Evolutionary conservation across 2,888 invertebrate species (phyloP).

Genomic region (Agrotis ipsilon): DNA sequence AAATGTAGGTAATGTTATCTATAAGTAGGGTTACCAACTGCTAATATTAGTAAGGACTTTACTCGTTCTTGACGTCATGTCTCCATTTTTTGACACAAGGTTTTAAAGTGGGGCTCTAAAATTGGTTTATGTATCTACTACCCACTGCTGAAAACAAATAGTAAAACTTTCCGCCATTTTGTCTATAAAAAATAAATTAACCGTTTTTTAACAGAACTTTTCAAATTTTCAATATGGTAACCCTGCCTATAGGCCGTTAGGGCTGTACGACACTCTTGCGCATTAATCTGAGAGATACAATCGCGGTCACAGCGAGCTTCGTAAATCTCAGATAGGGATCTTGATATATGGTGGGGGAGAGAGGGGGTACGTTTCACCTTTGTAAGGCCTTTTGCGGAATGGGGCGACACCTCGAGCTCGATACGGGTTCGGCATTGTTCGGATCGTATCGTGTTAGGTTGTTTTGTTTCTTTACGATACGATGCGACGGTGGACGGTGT

Average conservation of each 20-base stretch:
- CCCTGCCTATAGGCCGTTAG: slow-evolving; percentile 73
- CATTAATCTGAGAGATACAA: slow-evolving; percentile 89
- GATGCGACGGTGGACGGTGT: slow-evolving; percentile 35
- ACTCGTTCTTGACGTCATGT: too few relatives aligned
- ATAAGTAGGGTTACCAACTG: slow-evolving; percentile 59
- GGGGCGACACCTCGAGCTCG: slow-evolving; percentile 65
- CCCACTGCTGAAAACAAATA: too few relatives aligned
- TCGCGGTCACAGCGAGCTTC: slow-evolving; percentile 79
- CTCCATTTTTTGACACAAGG: neutral
- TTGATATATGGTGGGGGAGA: slow-evolving; percentile 77
- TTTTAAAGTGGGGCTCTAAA: neutral
- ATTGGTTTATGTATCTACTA: too few relatives aligned
- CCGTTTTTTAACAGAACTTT: neutral
- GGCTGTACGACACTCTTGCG: slow-evolving; percentile 76
- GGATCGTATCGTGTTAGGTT: slow-evolving; percentile 66
- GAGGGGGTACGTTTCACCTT: slow-evolving; percentile 70
- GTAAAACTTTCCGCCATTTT: too few relatives aligned
- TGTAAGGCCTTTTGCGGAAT: slow-evolving; percentile 68
- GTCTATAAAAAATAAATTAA: too few relatives aligned
- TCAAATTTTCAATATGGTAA: slow-evolving; percentile 2
- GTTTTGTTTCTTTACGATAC: slow-evolving; percentile 61
- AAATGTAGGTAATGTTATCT: slow-evolving; percentile 76
- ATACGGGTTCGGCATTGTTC: slow-evolving; percentile 71
- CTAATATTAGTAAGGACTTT: too few relatives aligned
- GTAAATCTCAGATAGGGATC: slow-evolving; percentile 88